Evolutionary conservation across 2,888 invertebrate species (phyloP).

Genomic region (Biston stratarius): DNA sequence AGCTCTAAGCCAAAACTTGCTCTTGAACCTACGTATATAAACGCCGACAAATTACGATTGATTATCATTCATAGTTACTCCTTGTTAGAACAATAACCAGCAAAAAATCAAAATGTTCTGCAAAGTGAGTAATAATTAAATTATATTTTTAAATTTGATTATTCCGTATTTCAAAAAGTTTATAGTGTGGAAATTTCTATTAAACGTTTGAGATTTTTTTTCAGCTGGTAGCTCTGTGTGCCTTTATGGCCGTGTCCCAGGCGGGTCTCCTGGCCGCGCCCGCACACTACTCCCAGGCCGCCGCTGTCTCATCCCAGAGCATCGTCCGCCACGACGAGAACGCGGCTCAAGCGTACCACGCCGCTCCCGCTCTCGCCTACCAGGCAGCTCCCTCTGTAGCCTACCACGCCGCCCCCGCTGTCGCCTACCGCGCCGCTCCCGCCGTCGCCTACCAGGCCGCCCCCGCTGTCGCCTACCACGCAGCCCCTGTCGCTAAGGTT

Average conservation of each 20-base stretch:
- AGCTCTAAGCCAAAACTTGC: conserved; percentile 41
- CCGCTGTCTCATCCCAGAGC: conserved; percentile 70
- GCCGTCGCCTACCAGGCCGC: conserved; percentile 49
- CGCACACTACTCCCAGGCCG: conserved; percentile 68
- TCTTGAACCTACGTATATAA: conserved; percentile 53
- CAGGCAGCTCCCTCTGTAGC: conserved; percentile 48
- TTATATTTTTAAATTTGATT: background rate
- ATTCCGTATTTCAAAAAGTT: background rate
- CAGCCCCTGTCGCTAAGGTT: background rate
- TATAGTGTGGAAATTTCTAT: background rate
- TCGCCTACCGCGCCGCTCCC: conserved; percentile 49
- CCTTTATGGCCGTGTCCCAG: conserved; percentile 54
- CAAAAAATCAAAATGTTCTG: conserved; percentile 66
- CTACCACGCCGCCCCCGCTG: conserved; percentile 40
- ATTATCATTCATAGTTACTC: conserved; percentile 56
- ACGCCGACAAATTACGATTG: conserved; percentile 37
- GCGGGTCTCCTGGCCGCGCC: conserved; percentile 63
- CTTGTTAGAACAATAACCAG: conserved; percentile 50
- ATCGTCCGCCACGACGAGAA: conserved; percentile 72
- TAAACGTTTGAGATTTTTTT: conserved; percentile 33
- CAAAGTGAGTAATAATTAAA: conserved; percentile 59
- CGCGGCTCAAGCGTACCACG: conserved; percentile 48
- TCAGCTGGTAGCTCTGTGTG: conserved; percentile 59
- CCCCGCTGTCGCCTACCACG: conserved; percentile 53
- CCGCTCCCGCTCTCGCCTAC: conserved; percentile 52